Evolutionary conservation across 2,888 invertebrate genomes (phyloP).

Genomic region (Seira ritae): DNA sequence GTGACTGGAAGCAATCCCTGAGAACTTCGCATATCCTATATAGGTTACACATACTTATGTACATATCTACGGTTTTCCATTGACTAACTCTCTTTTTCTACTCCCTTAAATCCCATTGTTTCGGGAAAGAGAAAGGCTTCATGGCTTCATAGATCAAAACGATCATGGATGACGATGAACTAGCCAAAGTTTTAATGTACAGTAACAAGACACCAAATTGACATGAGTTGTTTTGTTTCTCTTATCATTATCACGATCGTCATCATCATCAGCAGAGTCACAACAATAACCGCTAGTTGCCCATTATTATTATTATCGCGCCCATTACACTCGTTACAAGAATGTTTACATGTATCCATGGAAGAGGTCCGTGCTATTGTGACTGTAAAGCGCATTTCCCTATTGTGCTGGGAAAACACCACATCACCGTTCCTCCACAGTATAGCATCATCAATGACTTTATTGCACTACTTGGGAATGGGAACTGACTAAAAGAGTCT

Average conservation of each 20-base stretch:
- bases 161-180: constrained; percentile 17
- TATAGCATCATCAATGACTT: background rate
- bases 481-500: no score
- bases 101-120: constrained; percentile 11
- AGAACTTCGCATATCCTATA: background rate
- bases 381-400: background rate
- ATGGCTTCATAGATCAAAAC: background rate
- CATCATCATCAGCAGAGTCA: background rate
- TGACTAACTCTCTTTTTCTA: background rate
- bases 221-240: constrained; percentile 9
- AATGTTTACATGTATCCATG: background rate
- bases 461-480: background rate
- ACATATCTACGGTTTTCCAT: no score
- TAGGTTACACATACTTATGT: no score
- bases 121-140: background rate
- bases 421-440: background rate
- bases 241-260: background rate
- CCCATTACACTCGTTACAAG: constrained; percentile 4
- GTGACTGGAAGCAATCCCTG: constrained; percentile 34
- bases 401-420: background rate
- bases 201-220: constrained; percentile 23
- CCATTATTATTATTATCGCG: constrained; percentile 6
- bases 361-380: background rate
- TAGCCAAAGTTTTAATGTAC: background rate
- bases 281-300: no score